Evolutionary conservation across 2,888 invertebrate genomes (phyloP).

Genomic region (Malthinus flaveolus): DNA sequence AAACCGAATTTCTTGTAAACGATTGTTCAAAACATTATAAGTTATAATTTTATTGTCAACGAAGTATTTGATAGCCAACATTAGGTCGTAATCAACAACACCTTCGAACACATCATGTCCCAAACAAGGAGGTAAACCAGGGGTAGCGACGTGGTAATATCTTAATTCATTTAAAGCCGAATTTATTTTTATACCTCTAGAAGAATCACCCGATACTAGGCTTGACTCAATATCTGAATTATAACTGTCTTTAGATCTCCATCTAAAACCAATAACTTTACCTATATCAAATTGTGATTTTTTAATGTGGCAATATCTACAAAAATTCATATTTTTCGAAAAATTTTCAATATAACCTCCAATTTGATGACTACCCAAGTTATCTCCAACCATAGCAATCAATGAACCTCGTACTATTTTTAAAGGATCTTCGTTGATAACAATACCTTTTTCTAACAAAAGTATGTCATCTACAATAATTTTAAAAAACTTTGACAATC

Average conservation of each 20-base stretch:
- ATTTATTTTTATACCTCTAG: conserved; percentile 37
- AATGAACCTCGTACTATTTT: conserved; percentile 32
- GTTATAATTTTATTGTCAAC: conserved; percentile 13
- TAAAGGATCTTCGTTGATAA: conserved; percentile 15
- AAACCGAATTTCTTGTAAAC: conserved; percentile 19
- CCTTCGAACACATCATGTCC: conserved; percentile 41
- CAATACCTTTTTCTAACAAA: conserved; percentile 35
- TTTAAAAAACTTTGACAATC: conserved; percentile 33
- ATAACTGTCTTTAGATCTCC: conserved; percentile 9
- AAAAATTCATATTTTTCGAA: conserved; percentile 26
- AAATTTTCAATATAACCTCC: conserved; percentile 39
- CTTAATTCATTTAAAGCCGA: conserved; percentile 37
- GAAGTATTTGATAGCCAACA: conserved; percentile 33
- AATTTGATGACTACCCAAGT: conserved; percentile 34
- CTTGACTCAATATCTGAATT: conserved; percentile 1
- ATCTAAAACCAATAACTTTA: background rate
- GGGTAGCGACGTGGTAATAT: conserved; percentile 37
- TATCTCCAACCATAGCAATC: conserved; percentile 34
- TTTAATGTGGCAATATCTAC: conserved; percentile 32
- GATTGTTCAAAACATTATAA: conserved; percentile 13
- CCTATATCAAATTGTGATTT: conserved; percentile 3
- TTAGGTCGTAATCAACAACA: conserved; percentile 34
- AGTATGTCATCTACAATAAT: conserved; percentile 35
- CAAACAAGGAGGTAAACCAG: conserved; percentile 40
- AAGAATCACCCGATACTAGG: background rate